phyloP scores from a whole-genome alignment of 2,888 invertebrate genomes.

The Agrilus biguttatus region DNA sequence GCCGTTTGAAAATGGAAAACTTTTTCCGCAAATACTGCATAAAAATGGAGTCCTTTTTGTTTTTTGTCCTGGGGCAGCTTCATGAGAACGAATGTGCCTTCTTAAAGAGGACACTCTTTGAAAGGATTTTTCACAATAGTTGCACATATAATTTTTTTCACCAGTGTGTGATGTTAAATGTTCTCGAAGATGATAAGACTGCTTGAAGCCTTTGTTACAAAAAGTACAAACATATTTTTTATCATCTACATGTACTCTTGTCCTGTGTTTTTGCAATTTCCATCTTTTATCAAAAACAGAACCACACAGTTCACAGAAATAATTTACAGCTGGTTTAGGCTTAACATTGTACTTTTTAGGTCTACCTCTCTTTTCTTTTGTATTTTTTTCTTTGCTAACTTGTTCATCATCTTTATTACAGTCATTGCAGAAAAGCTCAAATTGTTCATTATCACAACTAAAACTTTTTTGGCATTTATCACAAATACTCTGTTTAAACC shows the following conservation, averaged over 20 bases:
- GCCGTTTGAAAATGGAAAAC: constrained; percentile 24
- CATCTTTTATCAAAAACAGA: constrained; percentile 14
- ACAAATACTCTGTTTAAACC: not conserved
- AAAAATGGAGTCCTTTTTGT: constrained; percentile 23
- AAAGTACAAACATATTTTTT: constrained; percentile 13
- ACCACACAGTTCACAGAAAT: constrained; percentile 16
- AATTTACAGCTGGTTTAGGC: constrained; percentile 3
- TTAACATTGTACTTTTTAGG: constrained; percentile 2
- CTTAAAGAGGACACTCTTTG: constrained; percentile 19
- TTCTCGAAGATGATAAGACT: constrained; percentile 19
- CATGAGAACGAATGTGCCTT: constrained; percentile 20
- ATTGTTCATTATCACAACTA: not conserved
- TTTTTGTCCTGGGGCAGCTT: constrained; percentile 20
- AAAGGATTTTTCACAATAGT: constrained; percentile 21
- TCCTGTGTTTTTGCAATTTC: constrained; percentile 17
- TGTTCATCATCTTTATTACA: not conserved
- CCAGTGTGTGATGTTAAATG: constrained; percentile 22
- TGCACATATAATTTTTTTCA: constrained; percentile 20
- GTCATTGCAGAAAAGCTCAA: not conserved
- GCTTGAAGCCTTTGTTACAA: constrained; percentile 19
- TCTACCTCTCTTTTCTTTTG: constrained; percentile 1
- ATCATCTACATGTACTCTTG: constrained; percentile 13
- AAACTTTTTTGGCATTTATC: not conserved
- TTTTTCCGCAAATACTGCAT: constrained; percentile 26
- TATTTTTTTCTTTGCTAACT: not conserved